phyloP scores from a whole-genome alignment of 53 echinoderm and acorn worm genomes.

The Henricia sp. region DNA sequence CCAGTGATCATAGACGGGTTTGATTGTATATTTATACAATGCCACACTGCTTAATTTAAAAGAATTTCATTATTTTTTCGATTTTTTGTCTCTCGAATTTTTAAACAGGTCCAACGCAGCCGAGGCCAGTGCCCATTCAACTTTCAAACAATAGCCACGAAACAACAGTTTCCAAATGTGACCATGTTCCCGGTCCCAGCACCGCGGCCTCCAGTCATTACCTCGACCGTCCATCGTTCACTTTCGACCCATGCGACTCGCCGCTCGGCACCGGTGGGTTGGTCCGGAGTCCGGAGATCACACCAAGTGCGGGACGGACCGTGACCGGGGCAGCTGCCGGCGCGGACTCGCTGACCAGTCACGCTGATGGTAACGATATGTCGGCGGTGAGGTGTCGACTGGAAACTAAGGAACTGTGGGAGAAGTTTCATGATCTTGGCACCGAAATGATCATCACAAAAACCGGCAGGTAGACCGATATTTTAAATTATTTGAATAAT shows the following conservation, averaged over 20 bases:
- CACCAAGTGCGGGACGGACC: background rate
- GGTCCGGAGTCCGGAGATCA: background rate
- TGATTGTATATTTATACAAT: too few relatives aligned
- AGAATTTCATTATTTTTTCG: too few relatives aligned
- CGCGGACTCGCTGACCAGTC: background rate
- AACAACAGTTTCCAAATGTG: background rate
- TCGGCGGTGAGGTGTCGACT: slow-evolving; percentile 76
- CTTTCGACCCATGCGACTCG: slow-evolving; percentile 7
- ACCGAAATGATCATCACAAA: slow-evolving; percentile 99
- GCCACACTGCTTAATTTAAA: too few relatives aligned
- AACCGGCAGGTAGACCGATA: slow-evolving; percentile 83
- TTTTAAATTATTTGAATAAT: background rate
- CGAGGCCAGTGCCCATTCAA: background rate
- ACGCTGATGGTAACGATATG: slow-evolving; percentile 55
- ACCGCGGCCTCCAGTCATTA: background rate
- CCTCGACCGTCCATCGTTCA: slow-evolving; percentile 28
- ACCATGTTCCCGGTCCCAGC: too few relatives aligned
- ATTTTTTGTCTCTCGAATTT: too few relatives aligned
- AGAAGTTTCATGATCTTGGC: slow-evolving; percentile 94
- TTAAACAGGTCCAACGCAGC: background rate
- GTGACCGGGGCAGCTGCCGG: background rate
- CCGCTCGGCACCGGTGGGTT: slow-evolving; percentile 18
- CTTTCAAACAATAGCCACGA: background rate
- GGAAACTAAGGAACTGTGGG: slow-evolving; percentile 95
- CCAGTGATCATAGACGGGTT: too few relatives aligned